Evolutionary conservation across 2,888 invertebrate species (phyloP), one percentile per base, ranked within the genome.

Genomic region (Rosalia funebris): DNA sequence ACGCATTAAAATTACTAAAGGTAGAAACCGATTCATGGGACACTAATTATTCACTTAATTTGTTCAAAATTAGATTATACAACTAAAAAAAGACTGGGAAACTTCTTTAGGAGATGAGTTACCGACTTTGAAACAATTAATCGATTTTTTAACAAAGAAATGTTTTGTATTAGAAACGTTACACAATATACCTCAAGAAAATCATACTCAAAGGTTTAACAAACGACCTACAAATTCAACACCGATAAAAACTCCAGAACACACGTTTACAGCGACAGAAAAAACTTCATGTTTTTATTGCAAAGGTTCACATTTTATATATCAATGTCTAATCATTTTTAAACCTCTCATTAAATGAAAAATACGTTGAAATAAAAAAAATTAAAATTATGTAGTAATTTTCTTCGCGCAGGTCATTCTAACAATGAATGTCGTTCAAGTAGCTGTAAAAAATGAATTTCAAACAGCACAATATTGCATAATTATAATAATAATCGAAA

Each of bases 361-460:
- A 25, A 39, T 52, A 52, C 12, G 9, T 1, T 2, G 17, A 39
- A 52, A 39, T 19, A n/a, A 4, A n/a, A 20, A 52, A 20, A 20
- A 20, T 10, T 37, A n/a, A 52, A 19, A 1, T 34, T 39, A 31
- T 52, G 50, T 39, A 52, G 2, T 4, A 39, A 52, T 15, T 52
- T 36, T 52, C 37, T 52, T 5, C 16, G 50, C 17, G 7, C 48
- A 1, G 50, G 50, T 3, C 50, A 52, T 52, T 7, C 17, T 17
- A 52, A 52, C 10, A 11, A 17, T 52, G 10, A 52, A 17, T 52
- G 50, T 52, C 39, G 50, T 3, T 39, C 50, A n/a, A 10, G 50
- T 1, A 37, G 37, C 1, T 52, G 50, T 16, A 50, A 37, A 59
- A 54, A 36, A 42, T 59, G 59, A 45, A 59, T 37, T 17, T 16